phyloP scores from a whole-genome alignment of 2,113 vertebrate genomes.

The Gobio gobio region DNA sequence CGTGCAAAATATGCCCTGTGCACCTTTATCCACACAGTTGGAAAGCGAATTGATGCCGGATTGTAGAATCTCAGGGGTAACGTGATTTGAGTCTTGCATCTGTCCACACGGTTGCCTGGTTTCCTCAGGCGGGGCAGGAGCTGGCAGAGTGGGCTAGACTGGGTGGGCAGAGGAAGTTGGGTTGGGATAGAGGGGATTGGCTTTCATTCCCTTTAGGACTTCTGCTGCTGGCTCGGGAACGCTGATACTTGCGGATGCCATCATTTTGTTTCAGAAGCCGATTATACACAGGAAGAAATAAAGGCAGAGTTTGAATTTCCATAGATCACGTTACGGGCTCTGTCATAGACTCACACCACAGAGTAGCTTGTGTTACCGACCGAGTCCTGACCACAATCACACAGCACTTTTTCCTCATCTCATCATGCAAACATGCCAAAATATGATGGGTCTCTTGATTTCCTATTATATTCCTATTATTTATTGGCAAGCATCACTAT shows the following conservation, averaged over 20 bases:
- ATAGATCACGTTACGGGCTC: constrained; percentile 40
- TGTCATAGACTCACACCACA: background rate
- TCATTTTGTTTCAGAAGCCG: constrained; percentile 23
- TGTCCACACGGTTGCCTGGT: constrained; percentile 45
- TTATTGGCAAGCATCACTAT: background rate
- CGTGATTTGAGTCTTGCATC: constrained; percentile 41
- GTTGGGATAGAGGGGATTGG: constrained; percentile 29
- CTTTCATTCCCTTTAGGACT: constrained; percentile 38
- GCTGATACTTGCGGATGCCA: constrained; percentile 7
- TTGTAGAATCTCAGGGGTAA: constrained; percentile 44
- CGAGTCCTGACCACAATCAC: background rate
- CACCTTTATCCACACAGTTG: background rate
- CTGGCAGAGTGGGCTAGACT: constrained; percentile 29
- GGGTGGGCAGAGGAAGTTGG: constrained; percentile 29
- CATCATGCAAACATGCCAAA: background rate
- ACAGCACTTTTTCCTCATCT: background rate
- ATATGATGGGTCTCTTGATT: background rate
- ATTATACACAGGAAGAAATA: constrained; percentile 53
- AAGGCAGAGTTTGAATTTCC: constrained; percentile 37
- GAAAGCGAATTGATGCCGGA: constrained; percentile 6
- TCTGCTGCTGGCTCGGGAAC: constrained; percentile 30
- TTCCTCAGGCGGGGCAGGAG: constrained; percentile 23
- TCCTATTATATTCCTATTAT: background rate
- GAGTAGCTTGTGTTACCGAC: background rate
- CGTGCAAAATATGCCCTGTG: background rate